These are phyloP conservation scores for Magallana nippona DNA, from an alignment of 2,888 invertebrate genomes.

Conservation along the genomic window DNA sequence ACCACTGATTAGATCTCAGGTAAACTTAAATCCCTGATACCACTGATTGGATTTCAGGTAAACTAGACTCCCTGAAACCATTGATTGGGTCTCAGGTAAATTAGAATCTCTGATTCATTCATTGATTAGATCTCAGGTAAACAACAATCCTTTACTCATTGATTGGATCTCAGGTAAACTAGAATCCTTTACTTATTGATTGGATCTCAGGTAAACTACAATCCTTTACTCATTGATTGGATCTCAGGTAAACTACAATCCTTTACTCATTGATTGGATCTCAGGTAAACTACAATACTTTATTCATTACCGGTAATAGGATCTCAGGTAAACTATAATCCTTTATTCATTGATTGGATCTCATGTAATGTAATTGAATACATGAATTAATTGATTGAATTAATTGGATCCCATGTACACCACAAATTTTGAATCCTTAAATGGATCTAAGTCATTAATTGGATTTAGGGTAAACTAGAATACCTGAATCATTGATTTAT, in stretches of 20 bases:
- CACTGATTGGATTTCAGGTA: constrained; percentile 83
- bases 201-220: constrained; percentile 82
- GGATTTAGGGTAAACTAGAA: too few relatives aligned
- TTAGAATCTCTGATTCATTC: constrained; percentile 81
- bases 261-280: not conserved
- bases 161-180: not conserved
- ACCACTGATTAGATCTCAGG: too few relatives aligned
- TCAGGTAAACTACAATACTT: constrained; percentile 81
- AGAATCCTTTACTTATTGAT: not conserved
- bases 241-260: not conserved
- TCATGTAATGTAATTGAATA: not conserved
- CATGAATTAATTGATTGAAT: too few relatives aligned
- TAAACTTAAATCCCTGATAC: constrained; percentile 85
- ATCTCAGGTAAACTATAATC: constrained; percentile 80
- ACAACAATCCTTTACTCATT: constrained; percentile 78
- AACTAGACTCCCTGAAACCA: too few relatives aligned
- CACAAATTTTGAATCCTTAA: too few relatives aligned
- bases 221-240: constrained; percentile 79
- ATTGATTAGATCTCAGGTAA: constrained; percentile 87
- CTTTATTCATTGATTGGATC: constrained; percentile 75
- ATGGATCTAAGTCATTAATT: too few relatives aligned
- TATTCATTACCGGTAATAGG: not conserved
- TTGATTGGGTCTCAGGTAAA: too few relatives aligned
- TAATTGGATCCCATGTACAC: too few relatives aligned
- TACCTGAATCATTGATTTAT: too few relatives aligned